Conservation (phyloP, 2,797 vertebrate species). For the Amblyraja radiata region DNA sequence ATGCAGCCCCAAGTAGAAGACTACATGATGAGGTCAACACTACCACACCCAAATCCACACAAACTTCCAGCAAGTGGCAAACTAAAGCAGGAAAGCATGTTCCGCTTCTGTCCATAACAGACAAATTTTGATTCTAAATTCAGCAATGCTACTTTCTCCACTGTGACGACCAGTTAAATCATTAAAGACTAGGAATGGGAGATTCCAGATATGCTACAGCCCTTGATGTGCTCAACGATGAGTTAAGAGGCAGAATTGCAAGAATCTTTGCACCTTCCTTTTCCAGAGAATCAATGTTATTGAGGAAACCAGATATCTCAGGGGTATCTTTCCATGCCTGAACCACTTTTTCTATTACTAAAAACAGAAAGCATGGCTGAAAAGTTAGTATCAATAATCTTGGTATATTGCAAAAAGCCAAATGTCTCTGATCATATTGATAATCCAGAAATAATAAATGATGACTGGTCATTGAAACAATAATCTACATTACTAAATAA, state of each 20-base stretch:
- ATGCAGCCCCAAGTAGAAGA: background rate
- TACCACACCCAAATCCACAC: background rate
- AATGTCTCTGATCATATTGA: background rate
- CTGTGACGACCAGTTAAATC: background rate
- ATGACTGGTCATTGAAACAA: background rate
- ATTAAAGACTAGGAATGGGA: background rate
- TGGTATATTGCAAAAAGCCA: background rate
- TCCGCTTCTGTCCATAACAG: background rate
- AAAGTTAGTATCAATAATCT: background rate
- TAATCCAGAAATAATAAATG: background rate
- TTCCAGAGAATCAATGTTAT: background rate
- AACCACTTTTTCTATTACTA: background rate
- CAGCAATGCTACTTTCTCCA: background rate
- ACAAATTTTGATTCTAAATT: background rate
- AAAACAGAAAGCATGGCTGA: background rate
- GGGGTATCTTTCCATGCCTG: background rate
- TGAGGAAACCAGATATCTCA: background rate
- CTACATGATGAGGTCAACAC: background rate
- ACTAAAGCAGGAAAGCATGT: no score
- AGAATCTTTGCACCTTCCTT: background rate
- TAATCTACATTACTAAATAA: background rate
- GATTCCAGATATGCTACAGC: background rate
- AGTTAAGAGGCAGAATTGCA: background rate
- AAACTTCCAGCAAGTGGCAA: no score
- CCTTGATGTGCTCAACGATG: background rate